These are phyloP conservation scores for Lasiurus cinereus DNA, from an alignment of 2,113 vertebrate genomes.

Conservation along the genomic window DNA sequence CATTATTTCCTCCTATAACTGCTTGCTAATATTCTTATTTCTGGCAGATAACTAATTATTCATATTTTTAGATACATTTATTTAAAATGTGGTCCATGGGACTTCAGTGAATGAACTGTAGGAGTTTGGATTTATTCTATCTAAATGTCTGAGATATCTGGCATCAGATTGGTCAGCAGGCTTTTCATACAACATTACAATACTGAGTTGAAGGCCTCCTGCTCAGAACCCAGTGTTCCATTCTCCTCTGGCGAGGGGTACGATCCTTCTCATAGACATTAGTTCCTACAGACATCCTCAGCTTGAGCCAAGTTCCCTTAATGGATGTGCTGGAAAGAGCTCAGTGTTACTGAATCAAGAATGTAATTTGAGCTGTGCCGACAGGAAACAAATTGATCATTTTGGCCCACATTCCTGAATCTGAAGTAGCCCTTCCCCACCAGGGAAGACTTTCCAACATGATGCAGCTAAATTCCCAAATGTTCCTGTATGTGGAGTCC, in stretches of 20 bases:
- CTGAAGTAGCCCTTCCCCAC: constrained; percentile 44
- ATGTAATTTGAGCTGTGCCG: constrained; percentile 75
- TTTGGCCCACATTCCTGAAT: constrained; percentile 60
- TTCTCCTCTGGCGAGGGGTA: background rate
- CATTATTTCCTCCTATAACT: background rate
- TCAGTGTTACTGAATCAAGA: constrained; percentile 75
- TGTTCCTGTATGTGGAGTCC: constrained; percentile 40
- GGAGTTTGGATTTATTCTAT: background rate
- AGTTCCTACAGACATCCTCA: constrained; percentile 58
- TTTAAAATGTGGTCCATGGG: background rate
- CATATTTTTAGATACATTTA: constrained; percentile 25
- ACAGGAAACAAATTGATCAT: constrained; percentile 79
- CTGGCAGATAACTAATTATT: background rate
- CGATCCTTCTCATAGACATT: constrained; percentile 65
- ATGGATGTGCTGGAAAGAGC: constrained; percentile 82
- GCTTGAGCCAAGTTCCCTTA: constrained; percentile 74
- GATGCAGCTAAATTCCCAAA: constrained; percentile 45
- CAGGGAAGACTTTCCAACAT: constrained; percentile 55
- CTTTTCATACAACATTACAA: constrained; percentile 30
- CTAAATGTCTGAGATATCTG: constrained; percentile 54
- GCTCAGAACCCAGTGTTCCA: constrained; percentile 72
- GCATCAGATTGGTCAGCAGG: constrained; percentile 11
- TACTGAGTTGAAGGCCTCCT: background rate
- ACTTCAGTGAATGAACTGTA: background rate
- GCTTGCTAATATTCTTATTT: background rate